These are phyloP conservation scores for Dicrurus megarhynchus DNA, from an alignment of 2,113 vertebrate species.

Conservation along the genomic window DNA sequence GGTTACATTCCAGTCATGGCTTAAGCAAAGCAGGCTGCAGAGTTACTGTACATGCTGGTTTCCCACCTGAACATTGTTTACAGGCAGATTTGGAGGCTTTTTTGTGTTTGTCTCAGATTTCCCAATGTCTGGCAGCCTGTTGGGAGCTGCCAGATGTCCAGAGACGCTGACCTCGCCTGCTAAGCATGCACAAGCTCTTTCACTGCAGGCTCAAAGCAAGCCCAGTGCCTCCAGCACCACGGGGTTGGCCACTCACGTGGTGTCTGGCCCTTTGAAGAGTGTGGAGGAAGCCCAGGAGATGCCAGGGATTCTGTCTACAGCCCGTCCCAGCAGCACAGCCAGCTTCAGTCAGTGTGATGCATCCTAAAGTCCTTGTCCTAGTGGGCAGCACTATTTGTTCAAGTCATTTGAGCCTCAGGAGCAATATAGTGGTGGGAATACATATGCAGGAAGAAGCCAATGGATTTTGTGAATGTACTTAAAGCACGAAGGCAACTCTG, in stretches of 20 bases:
- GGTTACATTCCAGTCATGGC: not conserved
- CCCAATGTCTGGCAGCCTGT: constrained; percentile 13
- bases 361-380: not conserved
- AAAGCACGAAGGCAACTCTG: not conserved
- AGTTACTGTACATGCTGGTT: not conserved
- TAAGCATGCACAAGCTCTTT: not conserved
- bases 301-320: not conserved
- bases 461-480: not conserved
- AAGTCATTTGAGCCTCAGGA: not conserved
- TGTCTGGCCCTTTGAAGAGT: not conserved
- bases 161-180: not conserved
- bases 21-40: not conserved
- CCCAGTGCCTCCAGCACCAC: not conserved
- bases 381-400: not conserved
- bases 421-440: not conserved
- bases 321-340: not conserved
- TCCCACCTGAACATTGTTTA: not conserved
- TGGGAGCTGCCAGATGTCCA: constrained; percentile 43
- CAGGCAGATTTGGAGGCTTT: not conserved
- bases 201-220: not conserved
- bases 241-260: fast-evolving
- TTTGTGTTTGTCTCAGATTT: constrained; percentile 9
- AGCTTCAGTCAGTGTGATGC: not conserved
- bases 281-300: not conserved
- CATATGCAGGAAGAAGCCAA: not conserved